Evolutionary conservation across 2,113 vertebrate genomes (phyloP).

Genomic region (Oostethus manadensis): DNA sequence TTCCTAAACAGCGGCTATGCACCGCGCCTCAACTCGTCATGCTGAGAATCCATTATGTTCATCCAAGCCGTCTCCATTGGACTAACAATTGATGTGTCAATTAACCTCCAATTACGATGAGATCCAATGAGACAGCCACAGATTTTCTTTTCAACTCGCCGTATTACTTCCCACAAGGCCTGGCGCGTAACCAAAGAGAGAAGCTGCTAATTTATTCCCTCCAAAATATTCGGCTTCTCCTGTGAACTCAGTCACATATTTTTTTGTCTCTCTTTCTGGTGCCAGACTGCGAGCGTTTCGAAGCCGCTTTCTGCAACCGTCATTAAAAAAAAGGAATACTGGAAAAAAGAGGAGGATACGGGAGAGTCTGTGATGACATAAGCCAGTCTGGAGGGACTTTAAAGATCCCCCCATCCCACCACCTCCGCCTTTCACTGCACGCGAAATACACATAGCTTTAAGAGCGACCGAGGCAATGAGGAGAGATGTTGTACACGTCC

Average conservation of each 20-base stretch:
- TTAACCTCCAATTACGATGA: conserved; percentile 51
- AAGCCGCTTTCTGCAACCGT: conserved; percentile 23
- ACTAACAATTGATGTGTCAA: conserved; percentile 25
- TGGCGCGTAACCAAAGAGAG: conserved; percentile 38
- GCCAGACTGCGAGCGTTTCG: conserved; percentile 19
- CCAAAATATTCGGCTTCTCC: conserved; percentile 32
- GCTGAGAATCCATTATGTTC: not conserved
- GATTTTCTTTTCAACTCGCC: conserved; percentile 39
- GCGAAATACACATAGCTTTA: conserved; percentile 26
- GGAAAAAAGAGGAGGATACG: conserved; percentile 8
- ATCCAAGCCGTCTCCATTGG: not conserved
- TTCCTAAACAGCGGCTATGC: not conserved
- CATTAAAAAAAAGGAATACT: conserved; percentile 10
- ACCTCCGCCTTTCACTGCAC: not conserved
- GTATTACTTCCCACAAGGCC: conserved; percentile 49
- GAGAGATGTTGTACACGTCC: conserved; percentile 34
- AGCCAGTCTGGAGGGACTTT: conserved; percentile 15
- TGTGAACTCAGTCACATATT: conserved; percentile 5
- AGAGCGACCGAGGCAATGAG: conserved; percentile 15
- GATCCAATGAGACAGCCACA: conserved; percentile 39
- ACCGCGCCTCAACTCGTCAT: not conserved
- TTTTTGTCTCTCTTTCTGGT: not conserved
- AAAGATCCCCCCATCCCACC: not conserved
- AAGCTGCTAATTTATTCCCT: conserved; percentile 44
- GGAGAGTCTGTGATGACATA: conserved; percentile 28